Evolutionary conservation across 2,888 invertebrate genomes (phyloP).

Genomic region (Drosophila barbarae): DNA sequence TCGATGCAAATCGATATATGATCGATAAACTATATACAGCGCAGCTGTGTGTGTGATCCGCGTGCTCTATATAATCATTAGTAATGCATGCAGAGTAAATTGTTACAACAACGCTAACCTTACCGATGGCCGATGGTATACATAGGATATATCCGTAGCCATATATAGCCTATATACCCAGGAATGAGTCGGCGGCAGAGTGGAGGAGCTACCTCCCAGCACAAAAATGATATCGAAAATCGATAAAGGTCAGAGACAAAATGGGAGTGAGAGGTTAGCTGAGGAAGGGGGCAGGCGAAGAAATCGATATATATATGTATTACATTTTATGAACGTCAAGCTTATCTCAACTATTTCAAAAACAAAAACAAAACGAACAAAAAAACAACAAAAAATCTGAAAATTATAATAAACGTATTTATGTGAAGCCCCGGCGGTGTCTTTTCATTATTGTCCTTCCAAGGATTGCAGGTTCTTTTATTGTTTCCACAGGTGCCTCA

Average conservation of each 20-base stretch:
- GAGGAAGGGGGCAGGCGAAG: conserved; percentile 14
- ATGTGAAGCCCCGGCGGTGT: conserved; percentile 57
- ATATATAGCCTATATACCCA: conserved; percentile 14
- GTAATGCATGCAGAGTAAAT: conserved; percentile 52
- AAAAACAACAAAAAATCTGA: conserved; percentile 57
- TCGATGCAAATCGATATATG: neutral
- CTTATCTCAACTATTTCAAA: conserved; percentile 75
- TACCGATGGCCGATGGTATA: conserved; percentile 14
- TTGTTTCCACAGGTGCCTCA: neutral
- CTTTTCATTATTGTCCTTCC: neutral
- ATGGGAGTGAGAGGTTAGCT: conserved; percentile 20
- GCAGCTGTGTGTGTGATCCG: conserved; percentile 17
- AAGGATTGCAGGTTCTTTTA: neutral
- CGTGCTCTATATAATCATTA: conserved; percentile 69
- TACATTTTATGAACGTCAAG: conserved; percentile 75
- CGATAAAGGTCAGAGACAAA: conserved; percentile 4
- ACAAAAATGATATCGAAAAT: conserved; percentile 17
- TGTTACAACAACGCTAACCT: conserved; percentile 28
- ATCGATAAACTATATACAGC: neutral
- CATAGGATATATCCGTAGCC: conserved; percentile 5
- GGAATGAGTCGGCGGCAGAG: conserved; percentile 2
- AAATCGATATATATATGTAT: conserved; percentile 61
- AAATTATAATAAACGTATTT: conserved; percentile 74
- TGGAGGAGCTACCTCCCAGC: conserved; percentile 2
- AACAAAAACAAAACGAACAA: conserved; percentile 14